phyloP scores from a whole-genome alignment of 2,888 invertebrate genomes.

The Cyclophora punctaria region DNA sequence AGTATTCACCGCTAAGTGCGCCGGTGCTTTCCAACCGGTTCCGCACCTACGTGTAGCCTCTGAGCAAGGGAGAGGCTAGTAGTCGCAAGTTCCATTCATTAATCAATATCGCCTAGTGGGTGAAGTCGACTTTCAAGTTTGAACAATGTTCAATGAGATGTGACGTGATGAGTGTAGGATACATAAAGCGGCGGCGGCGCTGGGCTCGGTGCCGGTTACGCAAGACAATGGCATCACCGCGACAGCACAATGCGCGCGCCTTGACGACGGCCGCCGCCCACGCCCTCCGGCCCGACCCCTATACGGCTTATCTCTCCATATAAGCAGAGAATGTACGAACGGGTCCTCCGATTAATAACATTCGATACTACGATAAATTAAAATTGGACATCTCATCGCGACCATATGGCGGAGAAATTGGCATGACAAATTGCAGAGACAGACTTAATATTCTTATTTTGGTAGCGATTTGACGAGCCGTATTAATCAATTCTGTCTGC shows the following conservation, averaged over 20 bases:
- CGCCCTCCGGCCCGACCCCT: conserved; percentile 32
- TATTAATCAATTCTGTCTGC: conserved; percentile 13
- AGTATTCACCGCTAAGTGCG: conserved; percentile 35
- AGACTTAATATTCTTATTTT: conserved; percentile 7
- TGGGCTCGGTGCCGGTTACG: conserved; percentile 45
- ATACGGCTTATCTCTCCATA: conserved; percentile 58
- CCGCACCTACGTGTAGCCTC: conserved; percentile 13
- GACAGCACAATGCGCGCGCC: conserved; percentile 34
- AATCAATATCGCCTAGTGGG: conserved; percentile 21
- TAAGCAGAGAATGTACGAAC: conserved; percentile 56
- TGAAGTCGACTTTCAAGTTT: conserved; percentile 26
- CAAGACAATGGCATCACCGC: conserved; percentile 56
- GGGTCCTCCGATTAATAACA: conserved; percentile 40
- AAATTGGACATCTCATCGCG: conserved; percentile 21
- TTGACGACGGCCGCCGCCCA: conserved; percentile 58
- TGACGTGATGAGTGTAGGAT: conserved; percentile 53
- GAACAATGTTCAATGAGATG: conserved; percentile 56
- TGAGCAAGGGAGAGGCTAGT: conserved; percentile 23
- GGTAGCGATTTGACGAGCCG: conserved; percentile 8
- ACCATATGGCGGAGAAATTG: conserved; percentile 38
- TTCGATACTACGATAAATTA: conserved; percentile 47
- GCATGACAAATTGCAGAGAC: conserved; percentile 16
- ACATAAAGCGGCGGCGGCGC: conserved; percentile 38
- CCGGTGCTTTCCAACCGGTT: conserved; percentile 61
- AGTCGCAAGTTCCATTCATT: conserved; percentile 28